Evolutionary conservation across 2,888 invertebrate species (phyloP).

Genomic region (Mactromeris polynyma): DNA sequence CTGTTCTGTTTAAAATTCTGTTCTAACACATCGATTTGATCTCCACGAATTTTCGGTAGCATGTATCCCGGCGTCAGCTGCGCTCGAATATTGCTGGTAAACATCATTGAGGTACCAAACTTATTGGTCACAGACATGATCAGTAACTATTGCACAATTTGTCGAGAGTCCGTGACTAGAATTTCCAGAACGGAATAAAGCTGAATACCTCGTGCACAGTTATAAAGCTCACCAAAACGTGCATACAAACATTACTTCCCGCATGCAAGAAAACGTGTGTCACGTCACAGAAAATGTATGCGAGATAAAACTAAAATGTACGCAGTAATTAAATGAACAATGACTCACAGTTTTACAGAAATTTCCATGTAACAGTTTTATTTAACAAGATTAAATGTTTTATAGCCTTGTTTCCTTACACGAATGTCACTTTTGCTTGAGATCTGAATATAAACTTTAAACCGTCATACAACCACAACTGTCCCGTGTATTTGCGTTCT

Average conservation of each 20-base stretch:
- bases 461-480: background rate
- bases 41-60: slow-evolving; percentile 79
- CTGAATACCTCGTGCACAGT: background rate
- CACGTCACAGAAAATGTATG: background rate
- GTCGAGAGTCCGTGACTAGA: background rate
- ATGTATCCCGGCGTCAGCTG: slow-evolving; percentile 78
- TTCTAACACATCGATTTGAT: slow-evolving; percentile 88
- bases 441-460: background rate
- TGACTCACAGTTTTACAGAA: background rate
- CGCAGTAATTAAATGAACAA: background rate
- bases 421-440: background rate
- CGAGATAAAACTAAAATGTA: background rate
- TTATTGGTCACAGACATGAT: slow-evolving; percentile 22
- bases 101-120: slow-evolving; percentile 46
- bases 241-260: background rate
- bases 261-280: background rate
- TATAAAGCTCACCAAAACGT: background rate
- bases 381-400: slow-evolving; percentile 15
- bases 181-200: background rate
- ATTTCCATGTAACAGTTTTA: background rate
- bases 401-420: background rate
- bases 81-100: slow-evolving; percentile 75
- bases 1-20: slow-evolving; percentile 88
- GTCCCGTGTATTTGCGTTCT: background rate
- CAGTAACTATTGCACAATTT: background rate